A percentile compares a stretch with the other conserved stretches of the same genome.
phyloP scores from a whole-genome alignment of 2,888 invertebrate genomes.

The Steinernema scapterisci region DNA sequence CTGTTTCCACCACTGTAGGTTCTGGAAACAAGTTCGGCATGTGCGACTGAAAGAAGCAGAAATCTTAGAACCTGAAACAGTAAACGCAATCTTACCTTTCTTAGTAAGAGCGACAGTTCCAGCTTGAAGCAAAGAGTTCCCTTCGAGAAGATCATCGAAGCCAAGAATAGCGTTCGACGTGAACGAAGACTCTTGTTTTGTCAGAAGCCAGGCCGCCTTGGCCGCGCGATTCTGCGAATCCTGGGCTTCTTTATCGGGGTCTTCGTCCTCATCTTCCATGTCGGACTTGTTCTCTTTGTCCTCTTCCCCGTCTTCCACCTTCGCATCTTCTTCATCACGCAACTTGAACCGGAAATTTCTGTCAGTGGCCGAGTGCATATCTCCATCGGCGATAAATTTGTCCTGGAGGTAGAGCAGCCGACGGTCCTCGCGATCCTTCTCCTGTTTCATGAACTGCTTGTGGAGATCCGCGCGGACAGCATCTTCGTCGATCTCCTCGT shows the following conservation, averaged over 20 bases:
- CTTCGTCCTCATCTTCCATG: not conserved
- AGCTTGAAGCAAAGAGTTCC: not conserved
- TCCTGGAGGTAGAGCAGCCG: constrained; percentile 56
- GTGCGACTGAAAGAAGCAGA: not conserved
- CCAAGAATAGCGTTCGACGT: constrained; percentile 6
- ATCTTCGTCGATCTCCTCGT: constrained; percentile 42
- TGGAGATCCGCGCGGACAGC: constrained; percentile 52
- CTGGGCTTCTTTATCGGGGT: not conserved
- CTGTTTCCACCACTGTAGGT: constrained; percentile 14
- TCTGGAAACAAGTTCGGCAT: not conserved
- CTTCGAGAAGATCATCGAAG: not conserved
- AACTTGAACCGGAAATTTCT: constrained; percentile 19
- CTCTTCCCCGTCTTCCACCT: not conserved
- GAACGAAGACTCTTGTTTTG: not conserved
- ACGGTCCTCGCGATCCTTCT: constrained; percentile 50
- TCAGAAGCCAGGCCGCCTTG: constrained; percentile 5
- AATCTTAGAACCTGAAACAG: not conserved
- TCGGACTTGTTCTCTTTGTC: not conserved
- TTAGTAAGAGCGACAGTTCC: not conserved
- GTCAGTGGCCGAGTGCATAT: constrained; percentile 38
- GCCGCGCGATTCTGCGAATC: constrained; percentile 9
- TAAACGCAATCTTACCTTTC: not conserved
- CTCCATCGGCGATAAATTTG: constrained; percentile 55
- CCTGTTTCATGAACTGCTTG: constrained; percentile 52
- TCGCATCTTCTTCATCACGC: constrained; percentile 8